Base-by-base conservation (phyloP, 2,888 invertebrate species). In the Troglohyphantes excavatus region DNA sequence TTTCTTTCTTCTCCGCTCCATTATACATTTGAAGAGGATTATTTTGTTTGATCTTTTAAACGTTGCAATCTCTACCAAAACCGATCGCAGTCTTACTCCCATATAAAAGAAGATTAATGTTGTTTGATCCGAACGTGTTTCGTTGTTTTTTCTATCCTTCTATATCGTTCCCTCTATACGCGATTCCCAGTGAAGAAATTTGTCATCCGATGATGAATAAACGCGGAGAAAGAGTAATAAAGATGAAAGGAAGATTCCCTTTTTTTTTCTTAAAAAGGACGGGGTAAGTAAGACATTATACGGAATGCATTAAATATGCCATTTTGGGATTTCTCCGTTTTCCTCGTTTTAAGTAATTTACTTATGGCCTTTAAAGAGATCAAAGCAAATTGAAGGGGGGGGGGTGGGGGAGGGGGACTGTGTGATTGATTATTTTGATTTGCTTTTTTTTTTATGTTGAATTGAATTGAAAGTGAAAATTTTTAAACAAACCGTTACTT, bases 11-110 rank as follows among this genome's bases (percentile, higher is more conserved):
- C 61, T 78, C n/a, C n/a, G n/a, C 86, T 75, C 86, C 39, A 68
- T 79, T 72, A 86, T 78, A 68, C 68, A 76, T 85, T 70, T 72
- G 85, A 86, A 59, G 68, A 63, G 79, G 79, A 79, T 79, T 86
- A 79, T 86, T 86, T 79, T 86, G 79, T 86, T 86, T 86, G 86
- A 86, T 78, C 86, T 86, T 86, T 86, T 79, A 86, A 86, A 86
- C 76, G 86, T 79, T 86, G 86, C 70, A 86, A 86, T 86, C 85
- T 78, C 78, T 53, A 59, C 43, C 78, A 86, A 78, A 70, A 70
- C 61, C 86, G 59, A 33, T 23, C 33, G 27, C 63, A 61, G 23
- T 46, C 76, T 59, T 72, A 61, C 79, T 70, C 79, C 78, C n/a
- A 70, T 59, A 86, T 78, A 86, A 86, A 86, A 86, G 86, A 86